Conservation (phyloP, 2,113 vertebrate species). For the Empidonax traillii region DNA sequence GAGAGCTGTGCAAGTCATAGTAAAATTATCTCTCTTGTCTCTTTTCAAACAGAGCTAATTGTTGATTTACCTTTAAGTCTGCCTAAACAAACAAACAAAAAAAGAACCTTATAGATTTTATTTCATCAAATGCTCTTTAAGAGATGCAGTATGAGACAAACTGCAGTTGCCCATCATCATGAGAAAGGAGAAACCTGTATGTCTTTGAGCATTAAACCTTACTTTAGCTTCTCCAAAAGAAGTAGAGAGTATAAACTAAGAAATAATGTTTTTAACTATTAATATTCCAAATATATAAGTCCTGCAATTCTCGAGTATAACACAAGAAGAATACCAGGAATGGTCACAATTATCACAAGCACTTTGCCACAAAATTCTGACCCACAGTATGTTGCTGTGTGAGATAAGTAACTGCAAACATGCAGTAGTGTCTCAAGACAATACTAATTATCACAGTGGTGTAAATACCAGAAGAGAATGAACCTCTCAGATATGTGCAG, state of each 20-base stretch:
- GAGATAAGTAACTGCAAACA: neutral
- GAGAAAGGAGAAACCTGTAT: neutral
- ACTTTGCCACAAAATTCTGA: neutral
- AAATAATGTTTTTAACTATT: neutral
- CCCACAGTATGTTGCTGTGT: neutral
- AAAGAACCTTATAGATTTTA: neutral
- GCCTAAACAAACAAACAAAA: neutral
- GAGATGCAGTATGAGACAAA: neutral
- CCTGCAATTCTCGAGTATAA: neutral
- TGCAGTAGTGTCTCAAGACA: neutral
- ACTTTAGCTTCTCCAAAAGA: neutral
- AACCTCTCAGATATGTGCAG: neutral
- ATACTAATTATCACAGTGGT: neutral
- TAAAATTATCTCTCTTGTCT: slow-evolving; percentile 28
- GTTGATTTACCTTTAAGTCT: slow-evolving; percentile 24
- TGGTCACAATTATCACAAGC: neutral
- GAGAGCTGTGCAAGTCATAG: slow-evolving; percentile 23
- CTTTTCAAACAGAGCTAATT: slow-evolving; percentile 52
- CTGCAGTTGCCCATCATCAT: neutral
- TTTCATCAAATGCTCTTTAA: neutral
- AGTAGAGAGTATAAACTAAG: neutral
- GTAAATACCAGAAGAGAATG: neutral
- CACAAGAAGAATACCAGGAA: neutral
- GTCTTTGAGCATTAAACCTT: neutral
- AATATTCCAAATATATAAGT: neutral